Percentiles rank a stretch among this genome's conserved stretches.
Conservation (phyloP, 2,113 vertebrate species). For the Aepyceros melampus region DNA sequence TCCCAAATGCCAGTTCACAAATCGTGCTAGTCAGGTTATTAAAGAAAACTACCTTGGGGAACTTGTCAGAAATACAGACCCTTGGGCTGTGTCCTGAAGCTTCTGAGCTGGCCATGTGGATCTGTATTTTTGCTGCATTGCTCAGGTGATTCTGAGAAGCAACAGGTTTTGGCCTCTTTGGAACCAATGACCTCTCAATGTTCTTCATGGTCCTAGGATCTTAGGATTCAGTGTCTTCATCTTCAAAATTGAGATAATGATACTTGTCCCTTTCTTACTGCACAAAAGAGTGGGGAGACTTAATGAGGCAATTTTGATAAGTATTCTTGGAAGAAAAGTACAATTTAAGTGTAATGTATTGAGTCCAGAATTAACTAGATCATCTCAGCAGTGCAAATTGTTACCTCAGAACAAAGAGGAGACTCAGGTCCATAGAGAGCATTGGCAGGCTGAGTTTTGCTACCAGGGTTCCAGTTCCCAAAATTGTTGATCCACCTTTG, state of each 20-base stretch:
- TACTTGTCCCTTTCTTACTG: conserved; percentile 11
- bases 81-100: neutral
- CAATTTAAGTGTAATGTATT: neutral
- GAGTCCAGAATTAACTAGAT: conserved; percentile 8
- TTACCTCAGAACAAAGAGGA: neutral
- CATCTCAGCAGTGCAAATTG: neutral
- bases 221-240: conserved; percentile 18
- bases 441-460: neutral
- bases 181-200: neutral
- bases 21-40: neutral
- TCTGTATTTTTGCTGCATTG: neutral
- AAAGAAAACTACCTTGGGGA: neutral
- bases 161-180: neutral
- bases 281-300: conserved; percentile 23
- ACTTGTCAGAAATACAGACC: neutral
- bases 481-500: neutral
- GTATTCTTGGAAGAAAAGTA: conserved; percentile 50
- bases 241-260: conserved; percentile 27
- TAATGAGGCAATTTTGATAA: conserved; percentile 59
- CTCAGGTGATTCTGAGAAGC: neutral
- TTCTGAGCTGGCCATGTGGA: neutral
- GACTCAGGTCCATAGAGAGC: neutral
- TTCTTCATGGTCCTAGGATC: neutral
- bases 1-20: neutral
- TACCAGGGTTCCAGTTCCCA: neutral